Conservation (phyloP, 2,797 vertebrate species). For the Anguilla megastoma region DNA sequence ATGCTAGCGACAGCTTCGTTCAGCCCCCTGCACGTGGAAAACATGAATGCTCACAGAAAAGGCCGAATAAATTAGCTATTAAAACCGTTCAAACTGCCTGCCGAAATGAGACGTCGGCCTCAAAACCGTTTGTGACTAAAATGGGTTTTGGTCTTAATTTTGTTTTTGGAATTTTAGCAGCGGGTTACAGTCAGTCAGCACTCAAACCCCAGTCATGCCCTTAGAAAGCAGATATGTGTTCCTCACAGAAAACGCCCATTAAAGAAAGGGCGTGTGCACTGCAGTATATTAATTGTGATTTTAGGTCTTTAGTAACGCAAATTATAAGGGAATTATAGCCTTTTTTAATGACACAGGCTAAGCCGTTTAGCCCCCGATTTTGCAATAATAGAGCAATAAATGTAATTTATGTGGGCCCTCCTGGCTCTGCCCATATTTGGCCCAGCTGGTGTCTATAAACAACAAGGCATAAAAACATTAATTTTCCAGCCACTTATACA, state of each 20-base stretch:
- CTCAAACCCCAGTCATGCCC: neutral
- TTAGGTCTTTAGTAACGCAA: neutral
- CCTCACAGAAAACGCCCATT: neutral
- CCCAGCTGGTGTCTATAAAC: conserved; percentile 17
- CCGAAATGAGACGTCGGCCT: neutral
- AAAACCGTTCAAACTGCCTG: neutral
- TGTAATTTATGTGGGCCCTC: neutral
- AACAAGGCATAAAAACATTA: conserved; percentile 11
- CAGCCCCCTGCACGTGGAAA: neutral
- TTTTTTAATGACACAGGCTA: neutral
- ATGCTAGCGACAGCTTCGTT: neutral
- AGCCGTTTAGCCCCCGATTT: neutral
- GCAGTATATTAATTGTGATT: neutral
- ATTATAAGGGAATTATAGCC: neutral
- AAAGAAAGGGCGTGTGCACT: neutral
- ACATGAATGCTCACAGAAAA: neutral
- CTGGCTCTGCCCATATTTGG: neutral
- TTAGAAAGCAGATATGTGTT: neutral
- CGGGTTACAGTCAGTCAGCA: neutral
- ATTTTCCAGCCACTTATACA: neutral
- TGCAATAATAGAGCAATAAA: conserved; percentile 21
- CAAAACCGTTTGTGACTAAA: neutral
- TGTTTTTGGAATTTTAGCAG: neutral
- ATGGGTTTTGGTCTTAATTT: neutral
- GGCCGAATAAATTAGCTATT: neutral